Percentiles rank a stretch among this genome's conserved stretches.
These are phyloP conservation scores for Antechinus stuartii DNA, from an alignment of 2,113 vertebrate species.

Conservation along the genomic window DNA sequence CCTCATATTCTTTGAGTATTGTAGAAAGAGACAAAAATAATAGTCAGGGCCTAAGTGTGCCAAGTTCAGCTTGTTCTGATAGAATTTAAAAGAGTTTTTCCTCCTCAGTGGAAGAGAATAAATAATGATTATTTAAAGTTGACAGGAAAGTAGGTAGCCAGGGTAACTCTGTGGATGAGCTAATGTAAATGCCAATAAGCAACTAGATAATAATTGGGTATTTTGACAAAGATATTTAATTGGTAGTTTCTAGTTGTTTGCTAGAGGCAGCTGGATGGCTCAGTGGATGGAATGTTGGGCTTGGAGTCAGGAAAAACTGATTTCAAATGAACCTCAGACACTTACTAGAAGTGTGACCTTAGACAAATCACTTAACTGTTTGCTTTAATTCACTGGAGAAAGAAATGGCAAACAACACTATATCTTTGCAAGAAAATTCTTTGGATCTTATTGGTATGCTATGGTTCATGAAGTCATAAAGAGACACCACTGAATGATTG, in stretches of 20 bases:
- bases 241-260: not conserved
- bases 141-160: not conserved
- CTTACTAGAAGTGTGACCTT: not conserved
- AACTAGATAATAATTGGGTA: not conserved
- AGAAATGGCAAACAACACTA: not conserved
- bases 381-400: not conserved
- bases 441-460: not conserved
- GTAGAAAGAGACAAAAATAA: not conserved
- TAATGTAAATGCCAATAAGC: conserved; percentile 12
- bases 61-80: conserved; percentile 24
- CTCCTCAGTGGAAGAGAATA: conserved; percentile 25
- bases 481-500: not conserved
- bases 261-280: not conserved
- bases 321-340: not conserved
- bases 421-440: not conserved
- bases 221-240: conserved; percentile 2
- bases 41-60: conserved; percentile 24
- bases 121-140: conserved; percentile 8
- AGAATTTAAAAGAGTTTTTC: conserved; percentile 47
- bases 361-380: not conserved
- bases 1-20: not conserved
- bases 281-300: not conserved
- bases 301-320: not conserved
- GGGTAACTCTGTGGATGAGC: not conserved
- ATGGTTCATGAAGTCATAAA: not conserved